Evolutionary conservation across 2,888 invertebrate genomes (phyloP).

Genomic region (Plagiodera versicolora): DNA sequence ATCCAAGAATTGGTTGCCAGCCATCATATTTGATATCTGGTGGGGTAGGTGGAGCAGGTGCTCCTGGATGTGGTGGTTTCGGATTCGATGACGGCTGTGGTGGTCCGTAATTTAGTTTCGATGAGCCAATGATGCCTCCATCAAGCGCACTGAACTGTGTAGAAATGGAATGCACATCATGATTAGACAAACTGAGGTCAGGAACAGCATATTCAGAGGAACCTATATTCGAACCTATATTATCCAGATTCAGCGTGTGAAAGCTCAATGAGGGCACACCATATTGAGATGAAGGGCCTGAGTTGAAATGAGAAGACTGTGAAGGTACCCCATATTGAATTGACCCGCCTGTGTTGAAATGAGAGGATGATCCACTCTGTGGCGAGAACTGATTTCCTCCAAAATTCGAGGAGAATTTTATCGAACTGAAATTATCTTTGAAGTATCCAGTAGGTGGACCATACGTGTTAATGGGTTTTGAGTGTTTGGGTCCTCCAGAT

Average conservation of each 20-base stretch:
- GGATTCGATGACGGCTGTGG: conserved; percentile 62
- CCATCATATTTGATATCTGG: conserved; percentile 79
- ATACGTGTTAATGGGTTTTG: conserved; percentile 41
- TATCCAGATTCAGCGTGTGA: conserved; percentile 8
- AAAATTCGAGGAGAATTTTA: conserved; percentile 30
- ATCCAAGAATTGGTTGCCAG: conserved; percentile 83
- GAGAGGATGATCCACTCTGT: conserved; percentile 11
- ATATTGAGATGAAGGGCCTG: conserved; percentile 19
- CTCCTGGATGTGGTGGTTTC: conserved; percentile 66
- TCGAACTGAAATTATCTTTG: conserved; percentile 33
- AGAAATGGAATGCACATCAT: conserved; percentile 19
- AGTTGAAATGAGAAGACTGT: conserved; percentile 6
- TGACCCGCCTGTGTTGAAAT: not conserved
- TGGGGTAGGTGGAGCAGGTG: conserved; percentile 74
- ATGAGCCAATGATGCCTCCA: conserved; percentile 18
- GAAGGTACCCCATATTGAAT: not conserved
- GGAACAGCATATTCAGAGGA: conserved; percentile 34
- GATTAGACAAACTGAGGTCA: conserved; percentile 20
- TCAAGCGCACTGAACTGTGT: conserved; percentile 33
- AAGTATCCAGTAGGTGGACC: conserved; percentile 41
- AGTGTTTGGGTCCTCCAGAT: conserved; percentile 43
- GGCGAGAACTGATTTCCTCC: conserved; percentile 20
- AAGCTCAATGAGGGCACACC: conserved; percentile 15
- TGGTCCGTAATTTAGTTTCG: conserved; percentile 57
- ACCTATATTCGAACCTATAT: conserved; percentile 1